phyloP scores from a whole-genome alignment of 1,140 invertebrate species.

The Ceratitis capitata region DNA sequence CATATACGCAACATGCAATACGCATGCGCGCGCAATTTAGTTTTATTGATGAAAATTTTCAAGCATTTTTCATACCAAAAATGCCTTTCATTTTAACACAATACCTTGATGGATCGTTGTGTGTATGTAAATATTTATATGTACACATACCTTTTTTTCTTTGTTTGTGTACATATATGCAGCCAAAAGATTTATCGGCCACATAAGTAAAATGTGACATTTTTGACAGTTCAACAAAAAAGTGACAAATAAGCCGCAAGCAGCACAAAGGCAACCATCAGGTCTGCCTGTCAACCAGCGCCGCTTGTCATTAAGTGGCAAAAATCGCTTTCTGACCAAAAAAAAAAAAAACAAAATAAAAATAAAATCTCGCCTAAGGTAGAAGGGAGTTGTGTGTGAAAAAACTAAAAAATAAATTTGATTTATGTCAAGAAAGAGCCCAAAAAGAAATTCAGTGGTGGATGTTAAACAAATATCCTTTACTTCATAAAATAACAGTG shows the following conservation, averaged over 20 bases:
- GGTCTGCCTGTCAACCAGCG: not conserved
- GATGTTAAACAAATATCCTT: too few relatives aligned
- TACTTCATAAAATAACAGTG: too few relatives aligned
- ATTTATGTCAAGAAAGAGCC: not conserved
- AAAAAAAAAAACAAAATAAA: not conserved
- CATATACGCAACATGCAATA: not conserved
- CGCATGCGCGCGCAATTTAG: not conserved
- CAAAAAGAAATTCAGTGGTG: too few relatives aligned
- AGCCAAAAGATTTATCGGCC: not conserved
- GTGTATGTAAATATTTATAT: not conserved
- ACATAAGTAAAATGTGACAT: not conserved
- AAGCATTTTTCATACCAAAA: not conserved
- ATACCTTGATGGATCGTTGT: not conserved
- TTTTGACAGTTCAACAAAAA: constrained; percentile 3
- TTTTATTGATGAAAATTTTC: not conserved
- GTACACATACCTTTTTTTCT: not conserved
- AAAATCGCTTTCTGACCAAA: not conserved
- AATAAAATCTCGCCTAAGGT: too few relatives aligned
- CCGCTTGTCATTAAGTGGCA: not conserved
- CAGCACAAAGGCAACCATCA: not conserved
- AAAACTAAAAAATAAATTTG: too few relatives aligned
- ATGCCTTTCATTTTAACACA: not conserved
- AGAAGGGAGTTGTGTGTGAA: too few relatives aligned
- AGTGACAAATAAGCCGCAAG: not conserved
- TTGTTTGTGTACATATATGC: not conserved